Evolutionary conservation across 2,113 vertebrate species (phyloP), one percentile per base, ranked within the genome.

Genomic region (Gorilla gorilla): DNA sequence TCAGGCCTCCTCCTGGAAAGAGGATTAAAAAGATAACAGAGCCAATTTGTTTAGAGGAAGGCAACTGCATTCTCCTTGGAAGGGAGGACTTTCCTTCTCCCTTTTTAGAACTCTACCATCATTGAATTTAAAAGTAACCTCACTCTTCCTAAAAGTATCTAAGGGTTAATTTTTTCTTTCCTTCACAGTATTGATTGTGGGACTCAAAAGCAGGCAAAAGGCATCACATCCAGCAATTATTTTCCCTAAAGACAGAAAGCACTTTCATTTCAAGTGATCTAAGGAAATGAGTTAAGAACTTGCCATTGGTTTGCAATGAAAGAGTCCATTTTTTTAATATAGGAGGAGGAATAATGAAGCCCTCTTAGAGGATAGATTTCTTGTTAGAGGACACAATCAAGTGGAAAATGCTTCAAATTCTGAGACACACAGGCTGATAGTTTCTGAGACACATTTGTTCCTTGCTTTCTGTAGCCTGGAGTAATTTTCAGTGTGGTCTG

Each of bases 21-120:
- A 97, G 97, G 90, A 95, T 92, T 59, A 92, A 84, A 89, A 66
- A n/a, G 57, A 59, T 70, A 88, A 82, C 50, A 87, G 27, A 93
- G 82, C 70, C 45, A 32, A 5, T 73, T 35, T 66, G 86, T 84
- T 59, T 6, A n/a, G 43, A 84, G 48, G 40, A 57, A 61, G 48
- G 40, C 45, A 23, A 61, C 61, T 90, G 57, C 35, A 86, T 75
- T 86, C 73, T 14, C 64, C 59, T 40, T 76, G 50, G 45, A 43
- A 94, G 17, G 73, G 18, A 30, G 86, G 70, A 30, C 16, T 72
- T 93, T 38, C 23, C 50, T 48, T 13, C 14, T 83, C 30, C 55
- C n/a, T 55, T 93, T 87, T 88, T 48, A 27, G 75, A 79, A 73
- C 76, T 78, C 16, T 90, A 17, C 38, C 82, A 32, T 89, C 25